phyloP scores from a whole-genome alignment of 2,888 invertebrate species.

The Pachycephus smyrnensis region DNA sequence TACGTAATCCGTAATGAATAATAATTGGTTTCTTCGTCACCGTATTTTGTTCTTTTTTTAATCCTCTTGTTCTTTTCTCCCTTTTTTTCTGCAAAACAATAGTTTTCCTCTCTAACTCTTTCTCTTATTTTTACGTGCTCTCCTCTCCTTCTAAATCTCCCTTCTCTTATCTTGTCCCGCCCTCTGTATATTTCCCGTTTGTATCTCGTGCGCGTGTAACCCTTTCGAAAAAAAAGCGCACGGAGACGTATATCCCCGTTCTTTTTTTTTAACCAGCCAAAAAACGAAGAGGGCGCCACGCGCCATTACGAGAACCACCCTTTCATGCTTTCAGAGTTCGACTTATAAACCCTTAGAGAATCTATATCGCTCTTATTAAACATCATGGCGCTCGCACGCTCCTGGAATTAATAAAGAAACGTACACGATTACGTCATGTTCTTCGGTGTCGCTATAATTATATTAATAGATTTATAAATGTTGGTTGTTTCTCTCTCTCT shows the following conservation, averaged over 20 bases:
- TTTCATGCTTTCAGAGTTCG: neutral
- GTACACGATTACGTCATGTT: slow-evolving; percentile 1
- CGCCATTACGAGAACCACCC: neutral
- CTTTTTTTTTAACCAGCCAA: neutral
- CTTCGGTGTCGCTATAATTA: neutral
- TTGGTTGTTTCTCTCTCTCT: neutral
- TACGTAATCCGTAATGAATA: slow-evolving; percentile 41
- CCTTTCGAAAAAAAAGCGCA: neutral
- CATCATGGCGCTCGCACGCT: slow-evolving; percentile 3
- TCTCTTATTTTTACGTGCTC: neutral
- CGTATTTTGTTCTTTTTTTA: slow-evolving; percentile 15
- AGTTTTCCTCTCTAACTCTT: neutral
- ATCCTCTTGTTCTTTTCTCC: neutral
- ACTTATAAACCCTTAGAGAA: neutral
- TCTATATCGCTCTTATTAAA: neutral
- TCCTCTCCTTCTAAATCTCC: neutral
- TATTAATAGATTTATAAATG: slow-evolving; percentile 8
- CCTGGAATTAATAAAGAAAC: neutral
- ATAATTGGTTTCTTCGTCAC: slow-evolving; percentile 23
- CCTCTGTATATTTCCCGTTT: neutral
- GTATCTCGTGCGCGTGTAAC: neutral
- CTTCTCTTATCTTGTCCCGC: neutral
- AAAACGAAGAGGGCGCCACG: neutral
- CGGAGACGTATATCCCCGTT: neutral
- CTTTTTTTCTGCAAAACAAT: neutral